Base-by-base conservation (phyloP, 2,888 invertebrate genomes). In the Pachymerium ferrugineum region DNA sequence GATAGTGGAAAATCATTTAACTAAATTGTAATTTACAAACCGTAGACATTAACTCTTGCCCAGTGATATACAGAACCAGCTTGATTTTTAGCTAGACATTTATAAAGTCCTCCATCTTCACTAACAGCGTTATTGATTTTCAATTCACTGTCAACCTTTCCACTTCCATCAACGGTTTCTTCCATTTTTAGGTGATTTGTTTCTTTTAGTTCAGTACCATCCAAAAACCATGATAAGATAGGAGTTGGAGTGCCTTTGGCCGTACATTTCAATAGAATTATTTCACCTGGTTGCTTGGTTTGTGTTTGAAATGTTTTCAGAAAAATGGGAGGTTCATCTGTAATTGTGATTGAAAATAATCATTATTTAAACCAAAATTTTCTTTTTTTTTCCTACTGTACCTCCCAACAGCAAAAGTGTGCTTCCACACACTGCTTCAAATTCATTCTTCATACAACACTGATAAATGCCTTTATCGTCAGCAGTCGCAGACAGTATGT, bases 391-490 rank as follows among this genome's bases (percentile, higher is more conserved):
- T 71, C 16, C 28, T 3, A 3, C 16, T 38, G 4, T 73, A 73
- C 73, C 73, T 29, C 73, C 73, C 3, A 73, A n/a, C 19, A 30
- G 3, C 5, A 73, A 19, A n/a, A 30, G 30, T 14, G 73, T 30
- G 6, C 54, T 73, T n/a, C 35, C 73, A 19, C 62, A 31, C 1
- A 30, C 73, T 22, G 4, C 14, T 14, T 25, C 38, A 28, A 67
- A 30, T 12, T 73, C 73, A 73, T 73, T 73, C 33, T 62, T 67
- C 12, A 30, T 30, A 16, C 54, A 31, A 22, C 73, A 73, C 28
- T 72, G 72, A 54, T 72, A 72, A n/a, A 72, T 72, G 3, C 72
- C 72, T 72, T 38, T 38, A 38, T 47, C 47, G 6, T 47, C 47
- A 19, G 19, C 19, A 47, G 47, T 25, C 12, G 8, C 30, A 68